Base-by-base conservation (phyloP, 2,888 invertebrate genomes). In the Polyploca ridens region DNA sequence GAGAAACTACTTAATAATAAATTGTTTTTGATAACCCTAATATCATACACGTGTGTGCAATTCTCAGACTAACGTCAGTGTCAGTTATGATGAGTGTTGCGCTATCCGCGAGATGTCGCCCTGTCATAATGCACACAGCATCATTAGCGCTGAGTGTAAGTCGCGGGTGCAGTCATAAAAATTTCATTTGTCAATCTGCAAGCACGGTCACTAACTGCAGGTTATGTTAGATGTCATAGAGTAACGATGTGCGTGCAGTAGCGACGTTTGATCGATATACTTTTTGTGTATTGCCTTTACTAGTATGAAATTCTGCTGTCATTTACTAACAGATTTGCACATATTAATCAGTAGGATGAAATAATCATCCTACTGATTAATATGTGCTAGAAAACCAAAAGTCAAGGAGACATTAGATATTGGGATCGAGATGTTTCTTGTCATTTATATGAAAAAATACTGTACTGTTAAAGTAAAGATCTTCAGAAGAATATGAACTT, bases 111-210 rank as follows among this genome's bases (percentile, higher is more conserved):
- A 76, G 78, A 76, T 72, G 79, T 68, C 78, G 73, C 81, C 80
- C 76, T 82, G 84, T 75, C 71, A 66, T 70, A 65, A 72, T 81
- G 78, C 76, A 75, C 74, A 79, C 81, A 77, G 78, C 84, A 78
- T 87, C 88, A 90, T 89, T 90, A 90, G 84, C 70, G 78, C 69
- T 16, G 74, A 73, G 78, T 75, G 82, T 76, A 76, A 77, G 81
- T 80, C 79, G 79, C 78, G 81, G 78, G 78, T 75, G 80, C 70
- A 77, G 76, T 87, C 87, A 90, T 92, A 83, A 90, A 90, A 77
- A 78, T 83, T 87, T 86, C 86, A 91, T 86, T 86, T 84, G 88
- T 83, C 88, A 90, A 90, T 91, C 87, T 88, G 68, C 78, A 78
- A 72, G 80, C 76, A 77, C 76, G 76, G 80, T 73, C 76, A 69